Base-by-base conservation (phyloP, 2,888 invertebrate genomes). In the Herminia tarsipennalis region DNA sequence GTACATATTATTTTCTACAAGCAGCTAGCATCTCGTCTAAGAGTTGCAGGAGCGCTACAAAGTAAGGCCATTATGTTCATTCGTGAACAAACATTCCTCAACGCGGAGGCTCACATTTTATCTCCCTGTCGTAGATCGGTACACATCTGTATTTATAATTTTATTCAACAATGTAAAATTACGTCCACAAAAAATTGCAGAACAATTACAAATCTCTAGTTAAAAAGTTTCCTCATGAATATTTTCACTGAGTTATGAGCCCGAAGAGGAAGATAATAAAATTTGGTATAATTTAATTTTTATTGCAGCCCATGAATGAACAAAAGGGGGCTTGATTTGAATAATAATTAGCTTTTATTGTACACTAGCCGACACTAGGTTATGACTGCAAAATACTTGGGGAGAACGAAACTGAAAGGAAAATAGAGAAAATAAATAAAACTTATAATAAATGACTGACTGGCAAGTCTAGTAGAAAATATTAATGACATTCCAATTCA, bases 201-300 rank as follows among this genome's bases (percentile, higher is more conserved):
- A 62, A 70, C 64, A 66, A 76, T 76, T 75, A 75, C 71, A 78
- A 78, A 78, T 78, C 73, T 76, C 69, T 72, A 76, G 73, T 73
- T 75, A 78, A 79, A 82, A 82, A 80, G 78, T 82, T 83, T 73
- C 56, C 72, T 82, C 79, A 83, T 83, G 83, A 85, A 84, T 85
- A 85, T 82, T 83, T 82, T 78, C 70, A 67, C 71, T 75, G 78
- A 83, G 81, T 82, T 83, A 83, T 79, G 78, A 70, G 73, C 58
- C 77, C 77, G 71, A 78, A 76, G 78, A 78, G 81, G 74, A 78
- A 80, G 82, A 81, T 83, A 81, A 84, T 82, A 83, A 83, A 83
- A 83, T 83, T 81, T 70, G 70, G 78, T 80, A 73, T 81, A 82
- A 83, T 81, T 81, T 81, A 77, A 79, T 83, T 84, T 82, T 85